Conservation (phyloP, 2,888 invertebrate species). For the Drosophila formosana region DNA sequence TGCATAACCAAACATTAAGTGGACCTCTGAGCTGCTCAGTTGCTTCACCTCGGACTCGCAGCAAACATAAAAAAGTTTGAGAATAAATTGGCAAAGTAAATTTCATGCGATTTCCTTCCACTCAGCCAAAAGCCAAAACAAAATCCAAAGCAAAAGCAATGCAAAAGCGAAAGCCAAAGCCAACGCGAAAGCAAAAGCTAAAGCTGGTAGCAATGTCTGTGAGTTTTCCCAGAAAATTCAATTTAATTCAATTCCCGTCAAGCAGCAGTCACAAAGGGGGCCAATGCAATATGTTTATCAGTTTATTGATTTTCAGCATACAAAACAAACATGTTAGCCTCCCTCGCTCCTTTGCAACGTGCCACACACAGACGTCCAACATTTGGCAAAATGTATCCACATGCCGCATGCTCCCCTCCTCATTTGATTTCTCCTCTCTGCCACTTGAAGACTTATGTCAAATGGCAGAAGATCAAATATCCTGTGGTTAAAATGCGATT, state of each 20-base stretch:
- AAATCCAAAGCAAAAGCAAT: too few species aligned
- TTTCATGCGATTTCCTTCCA: constrained; percentile 26
- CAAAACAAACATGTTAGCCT: constrained; percentile 35
- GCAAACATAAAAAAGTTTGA: constrained; percentile 20
- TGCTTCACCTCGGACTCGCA: constrained; percentile 20
- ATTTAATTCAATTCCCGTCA: constrained; percentile 53
- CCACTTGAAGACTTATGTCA: constrained; percentile 66
- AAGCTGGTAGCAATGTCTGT: constrained; percentile 8
- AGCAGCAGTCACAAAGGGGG: constrained; percentile 16
- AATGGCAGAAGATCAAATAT: constrained; percentile 80
- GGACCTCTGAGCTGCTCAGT: constrained; percentile 9
- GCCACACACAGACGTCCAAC: constrained; percentile 28
- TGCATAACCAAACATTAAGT: neutral
- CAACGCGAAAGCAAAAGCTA: neutral
- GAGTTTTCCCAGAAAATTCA: constrained; percentile 40
- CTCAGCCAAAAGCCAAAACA: neutral
- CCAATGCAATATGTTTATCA: constrained; percentile 69
- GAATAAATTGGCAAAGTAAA: constrained; percentile 55
- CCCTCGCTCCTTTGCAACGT: constrained; percentile 40
- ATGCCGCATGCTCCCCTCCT: constrained; percentile 18
- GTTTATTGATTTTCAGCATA: constrained; percentile 72
- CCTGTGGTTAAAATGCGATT: constrained; percentile 79
- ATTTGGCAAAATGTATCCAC: constrained; percentile 59
- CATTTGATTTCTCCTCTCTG: neutral
- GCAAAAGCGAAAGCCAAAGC: neutral